Base-by-base conservation (phyloP, 2,113 vertebrate genomes). In the Ctenomys sociabilis region DNA sequence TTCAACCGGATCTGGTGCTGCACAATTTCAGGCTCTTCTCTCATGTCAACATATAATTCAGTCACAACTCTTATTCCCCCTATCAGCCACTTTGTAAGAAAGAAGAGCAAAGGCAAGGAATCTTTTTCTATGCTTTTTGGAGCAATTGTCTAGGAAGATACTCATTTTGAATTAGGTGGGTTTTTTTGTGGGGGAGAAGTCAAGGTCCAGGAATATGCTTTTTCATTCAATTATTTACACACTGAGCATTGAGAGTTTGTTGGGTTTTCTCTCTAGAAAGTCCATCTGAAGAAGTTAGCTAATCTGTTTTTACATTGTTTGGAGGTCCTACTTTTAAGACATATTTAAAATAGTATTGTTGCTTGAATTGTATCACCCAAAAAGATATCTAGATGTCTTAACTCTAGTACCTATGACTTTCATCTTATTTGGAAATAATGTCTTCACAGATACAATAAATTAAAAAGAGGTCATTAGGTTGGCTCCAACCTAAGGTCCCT, bases 381-480 rank as follows among this genome's bases (percentile, higher is more conserved):
- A 77, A 73, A 63, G 6, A 26, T 88, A 75, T 61, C 52, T 61
- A 95, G 61, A 88, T 83, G 9, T 85, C 21, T 9, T 83, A 81
- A 70, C 16, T 21, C 45, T 10, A 43, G 72, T 43, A 91, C 26
- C 24, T 92, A 64, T 90, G 45, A 90, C 84, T 85, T 49, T 82
- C 43, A 95, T 54, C 64, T 94, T 70, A 77, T 83, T 94, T 94
- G 45, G 37, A 84, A 91, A 73, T 83, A 89, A 75, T 19, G 5
- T 43, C 64, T 89, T 96, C 78, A 64, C 8, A 86, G 37, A 96
- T 78, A 49, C 43, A 90, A 64, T 88, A 95, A 86, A 19, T 94
- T 88, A 91, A 96, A 94, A 88, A 84, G 54, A 93, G 52, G 49
- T 75, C 75, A 93, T 77, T 85, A 92, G 40, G 13, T 88, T 96